Conservation (phyloP, 2,797 vertebrate genomes). For the Sebastes ruberrimus region DNA sequence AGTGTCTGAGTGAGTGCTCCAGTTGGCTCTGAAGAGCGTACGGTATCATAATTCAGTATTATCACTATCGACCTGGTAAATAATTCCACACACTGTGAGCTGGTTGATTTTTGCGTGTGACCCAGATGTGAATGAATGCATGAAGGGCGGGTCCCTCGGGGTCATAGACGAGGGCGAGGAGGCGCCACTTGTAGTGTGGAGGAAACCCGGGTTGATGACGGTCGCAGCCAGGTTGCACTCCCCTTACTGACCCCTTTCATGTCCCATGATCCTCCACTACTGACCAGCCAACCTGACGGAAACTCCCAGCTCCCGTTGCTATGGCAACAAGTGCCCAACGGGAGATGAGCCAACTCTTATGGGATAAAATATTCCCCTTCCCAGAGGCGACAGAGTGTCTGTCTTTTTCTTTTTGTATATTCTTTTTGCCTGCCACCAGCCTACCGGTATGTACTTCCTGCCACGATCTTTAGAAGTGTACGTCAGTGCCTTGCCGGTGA, state of each 20-base stretch:
- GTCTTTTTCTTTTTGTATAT: slow-evolving; percentile 55
- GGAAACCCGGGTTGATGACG: slow-evolving; percentile 4
- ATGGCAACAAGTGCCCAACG: slow-evolving; percentile 66
- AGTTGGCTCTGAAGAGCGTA: not conserved
- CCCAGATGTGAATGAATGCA: slow-evolving; percentile 25
- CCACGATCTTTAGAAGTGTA: slow-evolving; percentile 20
- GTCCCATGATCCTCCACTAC: slow-evolving; percentile 24
- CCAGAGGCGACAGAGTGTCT: slow-evolving; percentile 58
- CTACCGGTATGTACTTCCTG: slow-evolving; percentile 5
- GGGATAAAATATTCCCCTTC: slow-evolving; percentile 63
- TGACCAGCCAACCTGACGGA: slow-evolving; percentile 51
- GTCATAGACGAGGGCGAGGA: not conserved
- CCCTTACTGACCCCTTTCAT: slow-evolving; percentile 39
- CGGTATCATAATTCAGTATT: not conserved
- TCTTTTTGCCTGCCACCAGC: slow-evolving; percentile 32
- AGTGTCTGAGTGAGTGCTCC: not conserved
- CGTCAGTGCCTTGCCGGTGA: slow-evolving; percentile 7
- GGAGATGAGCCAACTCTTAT: slow-evolving; percentile 55
- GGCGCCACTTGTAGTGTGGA: not conserved
- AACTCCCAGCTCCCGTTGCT: slow-evolving; percentile 56
- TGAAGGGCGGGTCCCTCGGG: not conserved
- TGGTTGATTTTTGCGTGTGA: slow-evolving; percentile 17
- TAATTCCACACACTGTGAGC: slow-evolving; percentile 7
- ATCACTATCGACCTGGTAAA: slow-evolving; percentile 3
- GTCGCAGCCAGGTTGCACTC: slow-evolving; percentile 3